These are phyloP conservation scores for Aromia moschata DNA, from an alignment of 2,888 invertebrate genomes.

Conservation along the genomic window DNA sequence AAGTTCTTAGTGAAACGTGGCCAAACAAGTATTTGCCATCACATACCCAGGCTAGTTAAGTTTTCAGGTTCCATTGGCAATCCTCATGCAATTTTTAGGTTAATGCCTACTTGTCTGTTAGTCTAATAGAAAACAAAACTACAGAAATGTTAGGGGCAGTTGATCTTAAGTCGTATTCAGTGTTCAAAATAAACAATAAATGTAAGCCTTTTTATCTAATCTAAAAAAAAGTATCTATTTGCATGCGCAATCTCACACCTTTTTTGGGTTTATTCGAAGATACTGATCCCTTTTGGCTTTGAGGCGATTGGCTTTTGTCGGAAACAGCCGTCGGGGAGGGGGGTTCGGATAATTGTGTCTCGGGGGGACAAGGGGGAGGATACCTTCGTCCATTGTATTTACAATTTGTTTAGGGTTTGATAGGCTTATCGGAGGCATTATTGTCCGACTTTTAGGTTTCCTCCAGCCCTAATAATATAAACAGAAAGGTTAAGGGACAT, in stretches of 20 bases:
- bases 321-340: conserved; percentile 64
- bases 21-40: background rate
- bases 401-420: conserved; percentile 67
- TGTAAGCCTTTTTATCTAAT: conserved; percentile 40
- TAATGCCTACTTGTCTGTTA: conserved; percentile 11
- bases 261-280: conserved; percentile 65
- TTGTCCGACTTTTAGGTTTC: conserved; percentile 80
- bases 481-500: conserved; percentile 48
- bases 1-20: background rate
- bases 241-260: conserved; percentile 62
- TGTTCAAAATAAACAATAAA: conserved; percentile 24
- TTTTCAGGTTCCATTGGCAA: conserved; percentile 26
- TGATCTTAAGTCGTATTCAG: conserved; percentile 10
- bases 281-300: conserved; percentile 66
- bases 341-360: conserved; percentile 62
- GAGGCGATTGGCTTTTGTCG: conserved; percentile 65
- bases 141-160: conserved; percentile 6
- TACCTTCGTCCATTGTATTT: conserved; percentile 60
- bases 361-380: conserved; percentile 59
- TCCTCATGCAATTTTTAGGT: conserved; percentile 37
- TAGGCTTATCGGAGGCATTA: conserved; percentile 72
- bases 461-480: conserved; percentile 74
- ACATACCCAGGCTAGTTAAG: conserved; percentile 36
- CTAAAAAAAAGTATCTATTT: conserved; percentile 40
- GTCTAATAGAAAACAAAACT: conserved; percentile 18